Conservation (phyloP, 2,797 vertebrate species). For the Myoxocephalus aenaeus region DNA sequence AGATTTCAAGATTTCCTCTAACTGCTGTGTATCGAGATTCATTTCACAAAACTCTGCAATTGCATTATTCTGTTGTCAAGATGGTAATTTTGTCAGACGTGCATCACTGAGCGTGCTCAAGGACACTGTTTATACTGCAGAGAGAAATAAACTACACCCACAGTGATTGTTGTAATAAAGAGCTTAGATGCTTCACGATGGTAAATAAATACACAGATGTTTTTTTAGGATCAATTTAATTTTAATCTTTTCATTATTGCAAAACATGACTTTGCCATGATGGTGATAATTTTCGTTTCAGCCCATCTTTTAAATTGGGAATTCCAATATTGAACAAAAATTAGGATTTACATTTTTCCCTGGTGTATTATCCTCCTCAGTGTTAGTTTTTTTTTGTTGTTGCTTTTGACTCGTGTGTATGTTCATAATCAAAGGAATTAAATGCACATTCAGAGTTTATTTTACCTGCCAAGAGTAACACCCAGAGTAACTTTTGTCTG, state of each 20-base stretch:
- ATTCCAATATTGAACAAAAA: neutral
- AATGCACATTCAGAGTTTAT: neutral
- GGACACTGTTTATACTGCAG: neutral
- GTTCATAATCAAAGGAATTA: neutral
- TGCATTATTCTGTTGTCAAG: neutral
- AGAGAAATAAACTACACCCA: neutral
- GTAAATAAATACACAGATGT: neutral
- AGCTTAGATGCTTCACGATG: neutral
- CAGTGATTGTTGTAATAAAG: neutral
- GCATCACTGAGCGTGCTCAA: neutral
- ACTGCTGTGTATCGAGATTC: neutral
- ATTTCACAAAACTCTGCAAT: neutral
- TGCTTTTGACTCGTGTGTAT: neutral
- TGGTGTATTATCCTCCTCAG: neutral
- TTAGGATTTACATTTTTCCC: neutral
- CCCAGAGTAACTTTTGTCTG: neutral
- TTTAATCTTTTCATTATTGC: neutral
- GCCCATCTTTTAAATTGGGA: neutral
- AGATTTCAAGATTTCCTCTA: constrained; percentile 1
- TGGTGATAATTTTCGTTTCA: neutral
- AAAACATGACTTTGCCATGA: neutral
- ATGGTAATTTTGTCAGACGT: neutral
- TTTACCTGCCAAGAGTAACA: neutral
- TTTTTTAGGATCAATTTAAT: neutral
- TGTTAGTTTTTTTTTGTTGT: neutral